phyloP scores from a whole-genome alignment of 30 jellyfish, hydroid and myxozoan species.

The Turritopsis dohrnii region DNA sequence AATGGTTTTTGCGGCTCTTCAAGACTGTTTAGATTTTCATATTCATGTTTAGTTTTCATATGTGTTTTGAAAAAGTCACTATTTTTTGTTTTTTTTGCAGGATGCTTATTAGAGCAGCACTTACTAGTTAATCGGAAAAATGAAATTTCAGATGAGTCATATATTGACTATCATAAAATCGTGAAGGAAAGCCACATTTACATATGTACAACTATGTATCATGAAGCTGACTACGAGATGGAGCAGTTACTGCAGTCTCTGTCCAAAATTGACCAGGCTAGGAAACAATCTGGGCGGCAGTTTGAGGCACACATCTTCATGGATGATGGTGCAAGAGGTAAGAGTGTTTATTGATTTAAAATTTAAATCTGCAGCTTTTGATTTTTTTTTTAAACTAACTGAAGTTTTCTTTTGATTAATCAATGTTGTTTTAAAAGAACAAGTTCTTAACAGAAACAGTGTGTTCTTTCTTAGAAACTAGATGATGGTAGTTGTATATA shows the following conservation, averaged over 20 bases:
- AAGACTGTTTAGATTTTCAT: too few species aligned
- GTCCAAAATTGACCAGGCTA: conserved; percentile 74
- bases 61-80: too few species aligned
- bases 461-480: too few species aligned
- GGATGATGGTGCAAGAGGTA: conserved; percentile 90
- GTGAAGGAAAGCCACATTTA: conserved; percentile 59
- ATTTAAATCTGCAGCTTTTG: background rate
- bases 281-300: conserved; percentile 49
- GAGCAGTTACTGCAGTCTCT: conserved; percentile 83
- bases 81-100: conserved; percentile 32
- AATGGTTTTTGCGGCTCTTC: too few species aligned
- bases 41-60: too few species aligned
- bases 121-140: conserved; percentile 62
- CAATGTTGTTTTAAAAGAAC: background rate
- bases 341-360: conserved; percentile 16
- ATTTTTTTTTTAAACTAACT: background rate
- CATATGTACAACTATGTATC: conserved; percentile 96
- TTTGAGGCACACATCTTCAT: conserved; percentile 78
- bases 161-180: conserved; percentile 50
- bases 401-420: background rate
- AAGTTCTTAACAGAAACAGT: background rate
- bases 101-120: conserved; percentile 66
- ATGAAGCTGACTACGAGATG: conserved; percentile 96
- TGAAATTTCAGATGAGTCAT: conserved; percentile 60
- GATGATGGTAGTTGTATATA: background rate